A percentile compares a stretch with the other conserved stretches of the same genome.
phyloP scores from a whole-genome alignment of 2,113 vertebrate species.

The Clinocottus analis region DNA sequence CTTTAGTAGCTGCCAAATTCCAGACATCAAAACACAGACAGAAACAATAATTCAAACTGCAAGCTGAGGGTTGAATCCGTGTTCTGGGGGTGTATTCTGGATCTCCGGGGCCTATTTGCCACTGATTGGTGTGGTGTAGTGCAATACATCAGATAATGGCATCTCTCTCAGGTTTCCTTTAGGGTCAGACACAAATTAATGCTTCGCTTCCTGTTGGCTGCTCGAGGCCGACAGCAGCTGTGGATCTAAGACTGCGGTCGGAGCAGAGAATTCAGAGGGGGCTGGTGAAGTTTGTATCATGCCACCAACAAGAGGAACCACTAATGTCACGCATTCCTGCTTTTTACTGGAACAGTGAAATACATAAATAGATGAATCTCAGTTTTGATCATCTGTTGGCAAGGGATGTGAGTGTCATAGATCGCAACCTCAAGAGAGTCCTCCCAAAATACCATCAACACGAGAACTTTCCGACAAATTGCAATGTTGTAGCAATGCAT shows the following conservation, averaged over 20 bases:
- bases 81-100: conserved; percentile 64
- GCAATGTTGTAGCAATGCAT: too few relatives aligned
- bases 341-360: conserved; percentile 22
- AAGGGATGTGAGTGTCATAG: not conserved
- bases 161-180: conserved; percentile 80
- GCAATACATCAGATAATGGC: conserved; percentile 77
- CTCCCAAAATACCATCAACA: too few relatives aligned
- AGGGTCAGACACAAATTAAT: conserved; percentile 81
- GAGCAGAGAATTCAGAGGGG: conserved; percentile 34
- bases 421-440: not conserved
- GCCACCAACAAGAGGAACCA: conserved; percentile 30
- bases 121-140: conserved; percentile 70
- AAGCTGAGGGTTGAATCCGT: conserved; percentile 52
- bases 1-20: conserved; percentile 48
- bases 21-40: conserved; percentile 61
- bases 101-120: conserved; percentile 68
- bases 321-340: conserved; percentile 1
- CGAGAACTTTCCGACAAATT: too few relatives aligned
- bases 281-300: conserved; percentile 3
- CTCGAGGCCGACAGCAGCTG: conserved; percentile 67
- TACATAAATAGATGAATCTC: not conserved
- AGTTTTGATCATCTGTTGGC: not conserved
- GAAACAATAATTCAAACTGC: conserved; percentile 47
- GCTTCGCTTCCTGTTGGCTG: conserved; percentile 75
- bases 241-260: conserved; percentile 45